A percentile compares a stretch with the other conserved stretches of the same genome.
Conservation (phyloP, 2,797 vertebrate genomes). For the Pangasius sanitwongsei region DNA sequence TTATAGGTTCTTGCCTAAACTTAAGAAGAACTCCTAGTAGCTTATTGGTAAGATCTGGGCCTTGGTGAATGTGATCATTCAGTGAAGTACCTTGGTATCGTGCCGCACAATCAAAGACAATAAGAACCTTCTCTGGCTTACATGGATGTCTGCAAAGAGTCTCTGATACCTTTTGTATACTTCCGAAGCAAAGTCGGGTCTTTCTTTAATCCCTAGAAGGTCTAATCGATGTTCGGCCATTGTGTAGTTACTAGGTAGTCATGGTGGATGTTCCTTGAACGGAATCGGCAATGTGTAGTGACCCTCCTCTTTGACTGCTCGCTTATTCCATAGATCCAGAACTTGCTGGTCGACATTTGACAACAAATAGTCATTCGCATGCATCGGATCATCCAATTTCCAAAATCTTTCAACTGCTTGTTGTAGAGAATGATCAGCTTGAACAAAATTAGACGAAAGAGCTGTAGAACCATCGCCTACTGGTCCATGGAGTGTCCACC, state of each 20-base stretch:
- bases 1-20: constrained; percentile 23
- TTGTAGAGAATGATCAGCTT: constrained; percentile 29
- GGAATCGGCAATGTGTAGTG: background rate
- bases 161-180: background rate
- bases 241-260: background rate
- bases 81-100: background rate
- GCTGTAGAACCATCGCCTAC: constrained; percentile 14
- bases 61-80: constrained; percentile 1
- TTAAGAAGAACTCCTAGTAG: too few species aligned
- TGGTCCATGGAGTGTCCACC: constrained; percentile 9
- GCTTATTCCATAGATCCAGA: constrained; percentile 21
- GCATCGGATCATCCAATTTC: constrained; percentile 21
- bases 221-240: background rate
- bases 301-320: background rate
- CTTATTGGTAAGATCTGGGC: constrained; percentile 2
- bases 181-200: background rate
- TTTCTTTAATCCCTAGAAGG: background rate
- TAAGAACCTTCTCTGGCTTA: background rate
- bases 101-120: constrained; percentile 5
- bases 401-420: constrained; percentile 35
- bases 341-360: constrained; percentile 9
- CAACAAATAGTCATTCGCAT: background rate
- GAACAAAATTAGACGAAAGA: background rate
- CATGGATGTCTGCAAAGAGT: background rate
- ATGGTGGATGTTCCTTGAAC: constrained; percentile 28